Evolutionary conservation across 2,797 vertebrate genomes (phyloP).

Genomic region (Platalea minor): DNA sequence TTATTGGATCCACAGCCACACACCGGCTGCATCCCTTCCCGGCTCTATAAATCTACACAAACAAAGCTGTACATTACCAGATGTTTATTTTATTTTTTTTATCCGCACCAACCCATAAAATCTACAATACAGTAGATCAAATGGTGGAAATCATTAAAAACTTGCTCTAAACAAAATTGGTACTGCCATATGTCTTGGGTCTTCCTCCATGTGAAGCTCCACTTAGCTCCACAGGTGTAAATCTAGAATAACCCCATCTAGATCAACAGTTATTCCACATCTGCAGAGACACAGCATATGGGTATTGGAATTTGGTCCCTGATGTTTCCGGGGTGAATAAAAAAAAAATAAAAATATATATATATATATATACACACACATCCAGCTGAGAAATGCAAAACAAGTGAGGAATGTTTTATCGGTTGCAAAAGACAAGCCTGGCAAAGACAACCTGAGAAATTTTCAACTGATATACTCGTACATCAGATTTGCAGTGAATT

Average conservation of each 20-base stretch:
- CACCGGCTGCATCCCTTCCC: not conserved
- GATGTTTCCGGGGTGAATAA: not conserved
- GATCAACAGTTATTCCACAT: not conserved
- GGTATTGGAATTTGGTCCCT: not conserved
- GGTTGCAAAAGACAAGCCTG: not conserved
- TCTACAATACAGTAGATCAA: conserved; percentile 30
- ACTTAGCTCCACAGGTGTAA: conserved; percentile 26
- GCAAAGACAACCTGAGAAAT: not conserved
- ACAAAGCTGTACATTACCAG: conserved; percentile 50
- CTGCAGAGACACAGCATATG: not conserved
- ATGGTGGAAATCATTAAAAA: conserved; percentile 32
- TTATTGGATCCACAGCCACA: conserved; percentile 12
- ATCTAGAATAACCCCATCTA: not conserved
- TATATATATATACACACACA: not conserved
- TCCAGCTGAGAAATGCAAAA: not conserved
- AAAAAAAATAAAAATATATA: no score
- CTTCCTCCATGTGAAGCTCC: not conserved
- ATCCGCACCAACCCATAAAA: conserved; percentile 44
- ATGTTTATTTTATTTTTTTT: conserved; percentile 51
- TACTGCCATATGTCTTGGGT: conserved; percentile 14
- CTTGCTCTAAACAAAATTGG: not conserved
- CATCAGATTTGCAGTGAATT: not conserved
- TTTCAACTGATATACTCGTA: not conserved
- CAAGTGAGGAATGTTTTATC: not conserved
- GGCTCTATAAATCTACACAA: conserved; percentile 28